These are phyloP conservation scores for Graphium colonna DNA, from an alignment of 2,888 invertebrate genomes.

Conservation along the genomic window DNA sequence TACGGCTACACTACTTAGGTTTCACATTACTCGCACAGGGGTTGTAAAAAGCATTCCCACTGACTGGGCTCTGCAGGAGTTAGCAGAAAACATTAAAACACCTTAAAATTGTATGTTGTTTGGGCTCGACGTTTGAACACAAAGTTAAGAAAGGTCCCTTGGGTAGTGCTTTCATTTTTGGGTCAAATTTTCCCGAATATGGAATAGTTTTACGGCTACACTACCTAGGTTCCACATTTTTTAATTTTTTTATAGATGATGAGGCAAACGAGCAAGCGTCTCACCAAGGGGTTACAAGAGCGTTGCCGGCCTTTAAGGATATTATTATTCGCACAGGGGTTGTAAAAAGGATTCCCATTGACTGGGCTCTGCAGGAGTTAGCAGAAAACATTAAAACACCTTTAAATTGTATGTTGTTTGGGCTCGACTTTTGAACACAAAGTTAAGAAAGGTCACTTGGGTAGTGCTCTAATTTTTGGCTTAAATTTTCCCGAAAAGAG, in stretches of 20 bases:
- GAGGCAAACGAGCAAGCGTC: too few relatives aligned
- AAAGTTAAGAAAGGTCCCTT: not conserved
- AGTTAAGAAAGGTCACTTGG: not conserved
- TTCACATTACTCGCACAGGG: not conserved
- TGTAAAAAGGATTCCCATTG: too few relatives aligned
- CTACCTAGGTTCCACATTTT: not conserved
- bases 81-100: not conserved
- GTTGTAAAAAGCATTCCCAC: too few relatives aligned
- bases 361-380: not conserved
- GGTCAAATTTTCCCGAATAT: too few relatives aligned
- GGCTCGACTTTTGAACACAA: not conserved
- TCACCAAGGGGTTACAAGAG: too few relatives aligned
- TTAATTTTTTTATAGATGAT: too few relatives aligned
- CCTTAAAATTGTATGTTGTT: not conserved
- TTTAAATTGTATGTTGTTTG: not conserved
- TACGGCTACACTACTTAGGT: not conserved
- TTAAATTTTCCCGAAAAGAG: too few relatives aligned
- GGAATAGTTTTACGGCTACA: not conserved
- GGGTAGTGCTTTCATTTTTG: not conserved
- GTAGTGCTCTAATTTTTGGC: not conserved
- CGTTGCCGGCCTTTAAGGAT: too few relatives aligned
- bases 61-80: not conserved
- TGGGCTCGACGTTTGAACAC: not conserved
- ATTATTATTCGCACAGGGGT: not conserved
- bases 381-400: not conserved